Conservation (phyloP, 2,113 vertebrate species). For the Gulo gulo region DNA sequence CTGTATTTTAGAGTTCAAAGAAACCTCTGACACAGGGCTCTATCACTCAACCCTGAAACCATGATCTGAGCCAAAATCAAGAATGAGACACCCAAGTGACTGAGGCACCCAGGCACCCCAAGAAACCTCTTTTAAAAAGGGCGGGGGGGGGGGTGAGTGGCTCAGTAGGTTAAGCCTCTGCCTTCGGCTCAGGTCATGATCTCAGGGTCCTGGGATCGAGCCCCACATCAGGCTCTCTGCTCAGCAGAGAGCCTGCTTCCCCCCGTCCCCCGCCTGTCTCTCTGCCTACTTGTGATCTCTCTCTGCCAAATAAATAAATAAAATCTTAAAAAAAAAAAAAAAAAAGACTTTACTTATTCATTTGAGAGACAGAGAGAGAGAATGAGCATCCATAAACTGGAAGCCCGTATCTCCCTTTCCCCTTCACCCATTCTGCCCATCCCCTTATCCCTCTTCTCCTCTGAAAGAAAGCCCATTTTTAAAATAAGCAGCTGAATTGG, state of each 20-base stretch:
- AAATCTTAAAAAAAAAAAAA: too few species aligned
- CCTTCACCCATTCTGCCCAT: neutral
- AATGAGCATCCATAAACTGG: neutral
- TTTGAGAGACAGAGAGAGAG: neutral
- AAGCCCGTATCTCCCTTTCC: neutral
- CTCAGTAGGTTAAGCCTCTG: too few species aligned
- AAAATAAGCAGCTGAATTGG: neutral
- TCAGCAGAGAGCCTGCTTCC: too few species aligned
- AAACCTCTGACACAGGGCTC: neutral
- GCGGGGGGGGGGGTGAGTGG: too few species aligned
- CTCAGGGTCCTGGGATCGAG: too few species aligned
- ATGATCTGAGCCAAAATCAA: neutral
- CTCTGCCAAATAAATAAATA: too few species aligned
- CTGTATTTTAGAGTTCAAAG: neutral
- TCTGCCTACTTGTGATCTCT: too few species aligned
- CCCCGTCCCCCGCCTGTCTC: too few species aligned
- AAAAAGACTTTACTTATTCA: neutral
- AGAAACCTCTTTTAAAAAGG: neutral
- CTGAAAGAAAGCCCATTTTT: neutral
- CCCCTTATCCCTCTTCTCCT: neutral
- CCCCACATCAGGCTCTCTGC: too few species aligned
- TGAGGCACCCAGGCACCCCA: neutral
- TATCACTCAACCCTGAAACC: neutral
- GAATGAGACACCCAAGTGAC: neutral
- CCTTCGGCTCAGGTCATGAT: too few species aligned